Conservation (phyloP, 2,888 invertebrate species). For the Trypoxylon attenuatum region DNA sequence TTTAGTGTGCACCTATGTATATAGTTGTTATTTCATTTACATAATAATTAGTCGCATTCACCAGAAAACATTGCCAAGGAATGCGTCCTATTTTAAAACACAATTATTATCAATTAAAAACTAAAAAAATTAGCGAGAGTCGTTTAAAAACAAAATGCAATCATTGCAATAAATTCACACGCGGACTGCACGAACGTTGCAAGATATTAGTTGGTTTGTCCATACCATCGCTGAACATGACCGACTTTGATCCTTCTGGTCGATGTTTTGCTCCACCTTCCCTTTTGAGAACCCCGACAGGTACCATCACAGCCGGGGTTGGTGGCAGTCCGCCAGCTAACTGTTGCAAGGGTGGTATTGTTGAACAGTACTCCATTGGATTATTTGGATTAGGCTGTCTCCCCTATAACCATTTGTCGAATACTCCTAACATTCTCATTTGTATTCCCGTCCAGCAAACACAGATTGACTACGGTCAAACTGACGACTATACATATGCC, state of each 20-base stretch:
- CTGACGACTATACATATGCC: too few relatives aligned
- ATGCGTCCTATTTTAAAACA: too few relatives aligned
- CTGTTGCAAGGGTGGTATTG: conserved; percentile 86
- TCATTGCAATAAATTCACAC: too few relatives aligned
- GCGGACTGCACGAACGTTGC: too few relatives aligned
- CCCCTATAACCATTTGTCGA: conserved; percentile 74
- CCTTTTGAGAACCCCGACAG: conserved; percentile 87
- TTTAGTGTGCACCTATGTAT: too few relatives aligned
- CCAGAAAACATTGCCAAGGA: too few relatives aligned
- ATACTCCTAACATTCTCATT: conserved; percentile 69
- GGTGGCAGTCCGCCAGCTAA: conserved; percentile 76
- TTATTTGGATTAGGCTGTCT: conserved; percentile 88
- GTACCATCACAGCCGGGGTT: conserved; percentile 86
- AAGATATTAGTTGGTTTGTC: conserved; percentile 13
- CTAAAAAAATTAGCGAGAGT: too few relatives aligned
- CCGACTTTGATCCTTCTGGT: conserved; percentile 81
- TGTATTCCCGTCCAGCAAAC: conserved; percentile 40
- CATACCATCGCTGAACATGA: conserved; percentile 90
- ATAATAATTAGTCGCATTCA: too few relatives aligned
- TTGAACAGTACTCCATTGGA: conserved; percentile 91
- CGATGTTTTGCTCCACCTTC: conserved; percentile 77
- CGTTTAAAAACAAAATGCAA: too few relatives aligned
- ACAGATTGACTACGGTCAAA: too few relatives aligned
- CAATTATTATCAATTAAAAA: too few relatives aligned
- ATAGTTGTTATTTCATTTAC: too few relatives aligned